phyloP scores from a whole-genome alignment of 2,888 invertebrate species.

The Pseudococcus jackbeardsleyi region DNA sequence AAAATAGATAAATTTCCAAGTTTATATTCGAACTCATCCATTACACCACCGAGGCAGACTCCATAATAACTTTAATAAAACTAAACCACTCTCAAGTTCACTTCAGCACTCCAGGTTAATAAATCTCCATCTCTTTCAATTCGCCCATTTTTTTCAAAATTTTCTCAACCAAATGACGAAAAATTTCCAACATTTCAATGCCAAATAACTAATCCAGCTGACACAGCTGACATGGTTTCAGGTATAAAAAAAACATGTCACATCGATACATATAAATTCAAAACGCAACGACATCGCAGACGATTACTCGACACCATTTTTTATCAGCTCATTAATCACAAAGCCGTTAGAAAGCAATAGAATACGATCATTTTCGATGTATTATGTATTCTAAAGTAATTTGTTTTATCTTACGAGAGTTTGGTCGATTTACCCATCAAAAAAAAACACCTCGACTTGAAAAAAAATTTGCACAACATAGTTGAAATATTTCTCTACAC shows the following conservation, averaged over 20 bases:
- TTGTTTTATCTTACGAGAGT: not conserved
- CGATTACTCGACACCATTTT: not conserved
- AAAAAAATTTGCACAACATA: too few relatives aligned
- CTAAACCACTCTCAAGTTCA: too few relatives aligned
- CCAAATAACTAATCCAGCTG: not conserved
- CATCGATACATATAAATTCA: not conserved
- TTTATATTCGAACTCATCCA: too few relatives aligned
- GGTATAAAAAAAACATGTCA: not conserved
- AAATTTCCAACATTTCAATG: not conserved
- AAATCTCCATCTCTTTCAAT: too few relatives aligned
- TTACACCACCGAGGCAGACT: too few relatives aligned
- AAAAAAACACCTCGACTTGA: too few relatives aligned
- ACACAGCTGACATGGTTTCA: not conserved
- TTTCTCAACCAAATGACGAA: too few relatives aligned
- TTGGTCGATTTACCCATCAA: not conserved
- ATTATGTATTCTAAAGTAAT: not conserved
- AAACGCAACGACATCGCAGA: not conserved
- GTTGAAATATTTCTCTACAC: not conserved
- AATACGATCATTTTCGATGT: not conserved
- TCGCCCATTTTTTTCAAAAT: too few relatives aligned
- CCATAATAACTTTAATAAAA: too few relatives aligned
- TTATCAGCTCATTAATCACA: conserved; percentile 19
- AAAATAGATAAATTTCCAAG: too few relatives aligned
- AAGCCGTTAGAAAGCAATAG: conserved; percentile 3
- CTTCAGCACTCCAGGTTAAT: too few relatives aligned